A percentile compares a stretch with the other conserved stretches of the same genome.
phyloP scores from a whole-genome alignment of 2,888 invertebrate species.

The Linnaemya tessellans region DNA sequence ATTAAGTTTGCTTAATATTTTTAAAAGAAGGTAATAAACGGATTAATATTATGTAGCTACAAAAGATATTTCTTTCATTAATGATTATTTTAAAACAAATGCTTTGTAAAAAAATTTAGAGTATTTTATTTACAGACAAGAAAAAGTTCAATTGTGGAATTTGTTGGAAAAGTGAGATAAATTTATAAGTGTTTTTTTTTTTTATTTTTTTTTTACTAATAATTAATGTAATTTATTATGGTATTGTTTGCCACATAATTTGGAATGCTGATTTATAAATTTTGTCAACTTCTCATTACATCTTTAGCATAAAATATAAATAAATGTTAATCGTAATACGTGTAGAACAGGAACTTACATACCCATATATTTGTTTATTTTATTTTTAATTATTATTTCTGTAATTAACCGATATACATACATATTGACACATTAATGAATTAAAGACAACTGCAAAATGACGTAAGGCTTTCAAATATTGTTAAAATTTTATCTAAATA shows the following conservation, averaged over 20 bases:
- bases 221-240: too few relatives aligned
- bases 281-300: too few relatives aligned
- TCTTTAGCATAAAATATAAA: too few relatives aligned
- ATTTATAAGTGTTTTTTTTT: too few relatives aligned
- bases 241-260: too few relatives aligned
- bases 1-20: constrained; percentile 36
- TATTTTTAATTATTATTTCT: not conserved
- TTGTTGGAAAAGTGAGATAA: too few relatives aligned
- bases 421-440: not conserved
- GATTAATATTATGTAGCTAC: constrained; percentile 11
- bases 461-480: not conserved
- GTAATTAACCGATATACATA: not conserved
- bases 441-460: not conserved
- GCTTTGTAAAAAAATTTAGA: not conserved
- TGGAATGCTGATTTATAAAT: too few relatives aligned
- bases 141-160: too few relatives aligned
- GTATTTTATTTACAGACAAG: not conserved
- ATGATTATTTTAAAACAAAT: too few relatives aligned
- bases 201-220: too few relatives aligned
- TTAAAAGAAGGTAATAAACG: constrained; percentile 5
- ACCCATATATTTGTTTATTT: not conserved
- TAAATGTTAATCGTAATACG: too few relatives aligned
- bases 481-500: not conserved
- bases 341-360: too few relatives aligned
- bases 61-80: not conserved